Evolutionary conservation across 2,888 invertebrate genomes (phyloP).

Genomic region (Lasius platythorax): DNA sequence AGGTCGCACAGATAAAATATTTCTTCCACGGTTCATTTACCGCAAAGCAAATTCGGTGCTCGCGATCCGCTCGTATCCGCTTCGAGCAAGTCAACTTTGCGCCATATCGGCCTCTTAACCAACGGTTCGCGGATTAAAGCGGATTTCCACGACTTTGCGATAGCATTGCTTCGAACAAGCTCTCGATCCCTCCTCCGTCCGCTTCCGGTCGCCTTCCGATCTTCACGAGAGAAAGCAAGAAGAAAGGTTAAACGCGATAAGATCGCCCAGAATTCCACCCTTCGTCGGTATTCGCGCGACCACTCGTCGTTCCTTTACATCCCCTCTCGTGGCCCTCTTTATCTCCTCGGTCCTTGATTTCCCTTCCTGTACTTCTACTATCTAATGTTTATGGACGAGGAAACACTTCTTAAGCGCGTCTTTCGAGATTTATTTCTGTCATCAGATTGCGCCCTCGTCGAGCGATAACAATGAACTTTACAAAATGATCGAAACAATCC

Average conservation of each 20-base stretch:
- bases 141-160: conserved; percentile 65
- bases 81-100: conserved; percentile 31
- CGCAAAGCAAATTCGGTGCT: conserved; percentile 66
- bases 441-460: conserved; percentile 16
- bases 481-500: conserved; percentile 53
- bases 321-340: conserved; percentile 51
- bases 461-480: conserved; percentile 43
- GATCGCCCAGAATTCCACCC: conserved; percentile 67
- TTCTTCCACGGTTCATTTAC: conserved; percentile 69
- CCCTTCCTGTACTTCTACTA: conserved; percentile 63
- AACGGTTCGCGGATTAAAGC: conserved; percentile 72
- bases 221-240: conserved; percentile 55
- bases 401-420: conserved; percentile 65
- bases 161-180: conserved; percentile 59
- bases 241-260: conserved; percentile 73
- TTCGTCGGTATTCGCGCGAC: conserved; percentile 64
- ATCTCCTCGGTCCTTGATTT: conserved; percentile 43
- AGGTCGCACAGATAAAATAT: conserved; percentile 36
- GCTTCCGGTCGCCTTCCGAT: conserved; percentile 17
- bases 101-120: conserved; percentile 52
- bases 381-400: conserved; percentile 75
- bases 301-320: conserved; percentile 38
- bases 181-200: conserved; percentile 14
- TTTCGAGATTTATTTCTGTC: conserved; percentile 63
- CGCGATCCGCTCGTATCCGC: conserved; percentile 9